Percentiles rank a stretch among this genome's conserved stretches.
These are phyloP conservation scores for Halictus ligatus DNA, from an alignment of 2,888 invertebrate genomes.

Conservation along the genomic window DNA sequence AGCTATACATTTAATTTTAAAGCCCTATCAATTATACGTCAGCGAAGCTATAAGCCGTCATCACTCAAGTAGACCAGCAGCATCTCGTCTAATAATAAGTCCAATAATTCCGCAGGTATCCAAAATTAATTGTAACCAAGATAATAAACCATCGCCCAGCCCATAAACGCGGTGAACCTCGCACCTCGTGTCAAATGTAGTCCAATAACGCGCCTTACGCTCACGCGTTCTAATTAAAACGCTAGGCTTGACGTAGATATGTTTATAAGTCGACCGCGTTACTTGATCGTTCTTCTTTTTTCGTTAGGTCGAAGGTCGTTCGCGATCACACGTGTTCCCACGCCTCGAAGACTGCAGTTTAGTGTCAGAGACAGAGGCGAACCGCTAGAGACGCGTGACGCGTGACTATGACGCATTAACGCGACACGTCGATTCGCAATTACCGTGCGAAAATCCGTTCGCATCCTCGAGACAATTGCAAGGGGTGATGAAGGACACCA, in stretches of 20 bases:
- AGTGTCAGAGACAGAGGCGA: conserved; percentile 35
- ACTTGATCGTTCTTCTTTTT: not conserved
- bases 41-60: not conserved
- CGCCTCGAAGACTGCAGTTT: conserved; percentile 55
- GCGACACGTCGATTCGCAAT: conserved; percentile 70
- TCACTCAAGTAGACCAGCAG: not conserved
- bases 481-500: conserved; percentile 70
- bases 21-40: not conserved
- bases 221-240: conserved; percentile 19
- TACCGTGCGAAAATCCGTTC: conserved; percentile 71
- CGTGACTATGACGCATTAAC: conserved; percentile 63
- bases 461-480: conserved; percentile 72
- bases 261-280: not conserved
- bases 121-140: not conserved
- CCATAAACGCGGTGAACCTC: not conserved
- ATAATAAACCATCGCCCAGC: not conserved
- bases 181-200: not conserved
- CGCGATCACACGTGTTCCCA: conserved; percentile 49
- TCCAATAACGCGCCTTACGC: not conserved
- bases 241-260: conserved; percentile 13
- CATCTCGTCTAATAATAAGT: not conserved
- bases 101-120: not conserved
- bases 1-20: not conserved
- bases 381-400: conserved; percentile 41
- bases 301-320: conserved; percentile 17